These are phyloP conservation scores for Netelia inedita DNA, from an alignment of 2,888 invertebrate genomes.

Conservation along the genomic window DNA sequence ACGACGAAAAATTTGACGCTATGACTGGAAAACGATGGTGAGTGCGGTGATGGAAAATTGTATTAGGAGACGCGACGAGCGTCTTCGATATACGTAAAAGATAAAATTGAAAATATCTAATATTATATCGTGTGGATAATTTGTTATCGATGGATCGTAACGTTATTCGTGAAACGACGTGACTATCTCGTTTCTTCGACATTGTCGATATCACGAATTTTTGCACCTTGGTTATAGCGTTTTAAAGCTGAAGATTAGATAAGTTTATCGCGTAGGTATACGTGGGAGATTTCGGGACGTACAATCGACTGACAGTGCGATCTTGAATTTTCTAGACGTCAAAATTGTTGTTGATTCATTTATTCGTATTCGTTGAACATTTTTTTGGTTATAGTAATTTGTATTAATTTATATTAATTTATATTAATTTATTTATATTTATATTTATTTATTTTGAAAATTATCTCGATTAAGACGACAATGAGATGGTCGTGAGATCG, in stretches of 20 bases:
- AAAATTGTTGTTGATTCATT: background rate
- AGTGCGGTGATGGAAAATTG: background rate
- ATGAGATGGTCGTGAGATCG: too few relatives aligned
- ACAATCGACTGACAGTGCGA: background rate
- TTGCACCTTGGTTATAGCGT: background rate
- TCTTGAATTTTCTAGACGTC: background rate
- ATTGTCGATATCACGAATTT: background rate
- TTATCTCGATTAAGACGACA: too few relatives aligned
- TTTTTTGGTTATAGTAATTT: too few relatives aligned
- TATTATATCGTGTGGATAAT: background rate
- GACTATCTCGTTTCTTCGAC: background rate
- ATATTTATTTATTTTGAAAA: too few relatives aligned
- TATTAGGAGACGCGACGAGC: too few relatives aligned
- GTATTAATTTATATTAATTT: too few relatives aligned
- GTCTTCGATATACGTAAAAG: too few relatives aligned
- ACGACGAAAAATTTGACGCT: background rate
- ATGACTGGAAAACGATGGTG: conserved; percentile 40
- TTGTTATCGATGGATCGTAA: background rate
- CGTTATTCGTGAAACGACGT: background rate
- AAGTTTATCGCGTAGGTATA: conserved; percentile 4
- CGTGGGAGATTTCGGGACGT: background rate
- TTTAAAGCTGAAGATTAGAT: conserved; percentile 32
- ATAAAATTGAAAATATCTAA: too few relatives aligned
- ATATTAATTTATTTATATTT: too few relatives aligned
- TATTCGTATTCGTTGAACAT: too few relatives aligned